Conservation (phyloP, 1,140 invertebrate genomes). For the Trichonephila clavipes region DNA sequence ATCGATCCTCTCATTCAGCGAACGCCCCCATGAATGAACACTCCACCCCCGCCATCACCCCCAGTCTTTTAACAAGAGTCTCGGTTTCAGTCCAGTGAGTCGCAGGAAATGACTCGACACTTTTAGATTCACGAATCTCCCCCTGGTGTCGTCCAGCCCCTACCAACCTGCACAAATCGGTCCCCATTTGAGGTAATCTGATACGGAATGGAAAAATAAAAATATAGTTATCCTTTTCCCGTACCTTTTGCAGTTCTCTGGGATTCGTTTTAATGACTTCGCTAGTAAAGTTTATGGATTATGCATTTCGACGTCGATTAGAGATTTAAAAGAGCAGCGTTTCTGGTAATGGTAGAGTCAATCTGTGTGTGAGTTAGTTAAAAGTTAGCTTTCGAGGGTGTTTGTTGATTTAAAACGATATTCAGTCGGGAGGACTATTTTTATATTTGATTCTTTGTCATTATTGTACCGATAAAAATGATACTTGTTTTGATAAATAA, state of each 20-base stretch:
- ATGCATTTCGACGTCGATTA: background rate
- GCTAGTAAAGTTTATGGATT: background rate
- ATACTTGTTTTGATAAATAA: too few species aligned
- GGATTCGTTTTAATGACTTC: background rate
- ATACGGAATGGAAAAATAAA: background rate
- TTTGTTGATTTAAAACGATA: too few species aligned
- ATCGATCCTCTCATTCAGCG: conserved; percentile 53
- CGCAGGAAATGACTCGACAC: conserved; percentile 21
- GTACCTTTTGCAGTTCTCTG: background rate
- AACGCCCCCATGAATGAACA: conserved; percentile 55
- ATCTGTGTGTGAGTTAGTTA: background rate
- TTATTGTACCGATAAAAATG: too few species aligned
- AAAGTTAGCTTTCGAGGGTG: too few species aligned
- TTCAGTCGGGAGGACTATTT: too few species aligned
- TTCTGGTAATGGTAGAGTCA: background rate
- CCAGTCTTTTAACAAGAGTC: background rate
- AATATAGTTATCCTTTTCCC: background rate
- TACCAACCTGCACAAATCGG: background rate
- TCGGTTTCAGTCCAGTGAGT: conserved; percentile 39
- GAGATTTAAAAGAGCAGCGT: background rate
- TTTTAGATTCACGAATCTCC: conserved; percentile 24
- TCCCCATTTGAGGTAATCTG: conserved; percentile 17
- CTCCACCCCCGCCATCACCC: background rate
- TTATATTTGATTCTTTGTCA: too few species aligned
- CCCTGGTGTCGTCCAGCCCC: background rate